A percentile compares a stretch with the other conserved stretches of the same genome.
phyloP scores from a whole-genome alignment of 2,888 invertebrate species.

The Eueremaeus valkanovi region DNA sequence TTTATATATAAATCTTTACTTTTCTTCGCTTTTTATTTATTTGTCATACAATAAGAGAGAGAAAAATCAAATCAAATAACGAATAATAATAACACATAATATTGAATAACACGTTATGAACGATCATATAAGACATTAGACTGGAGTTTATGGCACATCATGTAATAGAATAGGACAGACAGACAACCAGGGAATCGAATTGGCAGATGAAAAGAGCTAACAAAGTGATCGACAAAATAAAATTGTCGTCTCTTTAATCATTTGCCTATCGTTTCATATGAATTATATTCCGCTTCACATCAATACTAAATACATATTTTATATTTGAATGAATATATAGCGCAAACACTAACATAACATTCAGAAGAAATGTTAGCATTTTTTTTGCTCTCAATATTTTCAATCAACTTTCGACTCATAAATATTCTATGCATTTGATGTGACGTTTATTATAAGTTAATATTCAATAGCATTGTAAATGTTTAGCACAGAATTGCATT shows the following conservation, averaged over 20 bases:
- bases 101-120: not conserved
- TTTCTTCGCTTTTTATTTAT: not conserved
- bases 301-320: not conserved
- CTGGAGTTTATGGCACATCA: not conserved
- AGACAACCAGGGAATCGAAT: constrained; percentile 18
- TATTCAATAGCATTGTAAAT: not conserved
- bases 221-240: not conserved
- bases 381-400: not conserved
- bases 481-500: constrained; percentile 2
- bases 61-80: no score
- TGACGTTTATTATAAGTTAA: no score
- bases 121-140: not conserved
- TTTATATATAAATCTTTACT: not conserved
- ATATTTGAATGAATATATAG: not conserved
- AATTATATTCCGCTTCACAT: not conserved
- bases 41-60: not conserved
- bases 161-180: constrained; percentile 6
- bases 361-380: no score
- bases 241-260: constrained; percentile 2
- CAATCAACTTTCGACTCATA: not conserved
- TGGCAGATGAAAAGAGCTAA: no score
- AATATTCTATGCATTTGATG: constrained; percentile 1
- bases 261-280: constrained; percentile 1
- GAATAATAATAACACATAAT: no score
- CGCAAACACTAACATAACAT: not conserved